These are phyloP conservation scores for Bursaphelenchus mucronatus DNA, from an alignment of 1,140 invertebrate species.

Conservation along the genomic window DNA sequence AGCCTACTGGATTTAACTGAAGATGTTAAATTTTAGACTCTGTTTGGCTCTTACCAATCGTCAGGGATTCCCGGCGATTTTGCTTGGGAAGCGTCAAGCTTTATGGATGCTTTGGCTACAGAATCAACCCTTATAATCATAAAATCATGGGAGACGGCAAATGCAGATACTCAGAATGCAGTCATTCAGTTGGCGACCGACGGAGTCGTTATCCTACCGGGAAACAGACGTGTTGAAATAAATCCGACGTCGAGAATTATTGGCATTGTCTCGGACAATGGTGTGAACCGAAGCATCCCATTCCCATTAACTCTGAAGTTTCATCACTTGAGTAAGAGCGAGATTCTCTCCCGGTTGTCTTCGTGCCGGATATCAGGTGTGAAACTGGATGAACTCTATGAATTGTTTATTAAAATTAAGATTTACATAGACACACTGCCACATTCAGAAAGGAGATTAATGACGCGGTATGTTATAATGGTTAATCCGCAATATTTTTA, in stretches of 20 bases:
- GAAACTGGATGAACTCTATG: conserved; percentile 1
- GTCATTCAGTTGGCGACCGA: conserved; percentile 79
- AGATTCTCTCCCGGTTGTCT: not conserved
- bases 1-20: no score
- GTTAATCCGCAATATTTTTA: not conserved
- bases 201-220: conserved; percentile 16
- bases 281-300: conserved; percentile 4
- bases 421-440: not conserved
- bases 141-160: conserved; percentile 90
- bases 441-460: conserved; percentile 1
- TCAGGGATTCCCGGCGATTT: no score
- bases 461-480: not conserved
- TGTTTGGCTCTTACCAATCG: no score
- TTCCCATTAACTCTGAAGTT: conserved; percentile 24
- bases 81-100: no score
- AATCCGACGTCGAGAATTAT: conserved; percentile 29
- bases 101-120: no score
- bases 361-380: not conserved
- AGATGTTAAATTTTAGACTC: no score
- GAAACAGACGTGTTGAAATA: conserved; percentile 23
- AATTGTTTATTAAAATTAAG: not conserved
- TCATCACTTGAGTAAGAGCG: not conserved
- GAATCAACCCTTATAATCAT: conserved; percentile 74
- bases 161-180: conserved; percentile 83
- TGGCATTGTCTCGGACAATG: conserved; percentile 21